These are phyloP conservation scores for Lasioglossum villosulum DNA, from an alignment of 2,888 invertebrate species.

Conservation along the genomic window DNA sequence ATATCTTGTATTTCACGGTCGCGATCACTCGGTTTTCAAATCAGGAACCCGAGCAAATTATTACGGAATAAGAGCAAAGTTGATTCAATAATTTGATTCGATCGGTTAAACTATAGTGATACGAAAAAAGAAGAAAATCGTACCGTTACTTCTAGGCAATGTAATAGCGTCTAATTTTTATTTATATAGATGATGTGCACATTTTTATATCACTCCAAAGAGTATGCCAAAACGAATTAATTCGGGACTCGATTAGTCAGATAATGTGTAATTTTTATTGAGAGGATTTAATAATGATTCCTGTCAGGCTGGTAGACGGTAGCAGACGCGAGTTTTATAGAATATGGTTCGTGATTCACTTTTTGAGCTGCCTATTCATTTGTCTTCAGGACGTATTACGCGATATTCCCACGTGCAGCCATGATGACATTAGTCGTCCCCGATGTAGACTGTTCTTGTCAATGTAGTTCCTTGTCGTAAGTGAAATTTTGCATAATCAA, in stretches of 20 bases:
- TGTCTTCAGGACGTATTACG: not conserved
- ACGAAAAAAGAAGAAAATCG: too few species aligned
- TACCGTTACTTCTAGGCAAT: too few species aligned
- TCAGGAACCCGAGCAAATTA: not conserved
- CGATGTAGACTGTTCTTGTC: conserved; percentile 51
- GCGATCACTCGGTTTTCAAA: not conserved
- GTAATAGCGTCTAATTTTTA: too few species aligned
- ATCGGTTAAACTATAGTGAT: too few species aligned
- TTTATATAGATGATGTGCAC: too few species aligned
- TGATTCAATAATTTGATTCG: not conserved
- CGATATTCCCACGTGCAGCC: not conserved
- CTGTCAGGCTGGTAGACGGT: not conserved
- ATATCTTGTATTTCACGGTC: not conserved
- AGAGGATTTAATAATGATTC: not conserved
- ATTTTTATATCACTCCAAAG: too few species aligned
- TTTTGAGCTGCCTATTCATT: not conserved
- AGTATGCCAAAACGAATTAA: too few species aligned
- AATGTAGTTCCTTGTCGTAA: conserved; percentile 50
- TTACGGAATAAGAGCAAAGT: not conserved
- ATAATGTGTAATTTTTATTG: too few species aligned
- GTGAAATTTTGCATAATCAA: conserved; percentile 80
- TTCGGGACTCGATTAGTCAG: too few species aligned
- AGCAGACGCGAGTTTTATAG: not conserved
- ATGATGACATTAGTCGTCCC: not conserved
- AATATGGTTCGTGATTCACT: not conserved